Conservation (phyloP, 1,140 invertebrate species). For the Yoshiicerus persimilis region DNA sequence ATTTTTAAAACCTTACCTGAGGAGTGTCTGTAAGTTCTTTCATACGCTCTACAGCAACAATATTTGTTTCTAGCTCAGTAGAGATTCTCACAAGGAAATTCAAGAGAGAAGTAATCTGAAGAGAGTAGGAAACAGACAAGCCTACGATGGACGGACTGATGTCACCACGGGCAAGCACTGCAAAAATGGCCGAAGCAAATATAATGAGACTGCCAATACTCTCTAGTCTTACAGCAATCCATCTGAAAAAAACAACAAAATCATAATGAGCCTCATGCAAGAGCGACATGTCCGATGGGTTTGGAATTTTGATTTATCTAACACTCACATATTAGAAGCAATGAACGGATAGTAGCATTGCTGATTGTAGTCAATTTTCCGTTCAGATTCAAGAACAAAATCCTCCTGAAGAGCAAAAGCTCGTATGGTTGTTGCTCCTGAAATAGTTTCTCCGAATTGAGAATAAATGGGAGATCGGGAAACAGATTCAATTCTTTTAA, state of each 20-base stretch:
- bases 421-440: constrained; percentile 52
- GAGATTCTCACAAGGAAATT: constrained; percentile 26
- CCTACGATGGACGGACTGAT: constrained; percentile 57
- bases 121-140: constrained; percentile 57
- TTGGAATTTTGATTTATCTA: too few species aligned
- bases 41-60: constrained; percentile 38
- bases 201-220: constrained; percentile 73
- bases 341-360: constrained; percentile 54
- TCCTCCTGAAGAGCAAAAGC: constrained; percentile 46
- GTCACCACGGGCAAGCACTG: constrained; percentile 56
- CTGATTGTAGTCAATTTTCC: constrained; percentile 54
- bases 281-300: constrained; percentile 83
- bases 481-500: constrained; percentile 59
- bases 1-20: too few species aligned
- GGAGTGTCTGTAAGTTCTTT: constrained; percentile 55
- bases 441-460: constrained; percentile 64
- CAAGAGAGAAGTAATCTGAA: constrained; percentile 53
- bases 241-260: constrained; percentile 51
- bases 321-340: constrained; percentile 61
- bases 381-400: constrained; percentile 52
- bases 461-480: constrained; percentile 66
- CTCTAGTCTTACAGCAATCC: constrained; percentile 68
- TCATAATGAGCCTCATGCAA: constrained; percentile 63
- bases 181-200: neutral
- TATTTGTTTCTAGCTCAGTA: constrained; percentile 33